Percentiles rank a stretch among this genome's conserved stretches.
These are phyloP conservation scores for Myotis pilosus DNA, from an alignment of 2,797 vertebrate species.

Conservation along the genomic window DNA sequence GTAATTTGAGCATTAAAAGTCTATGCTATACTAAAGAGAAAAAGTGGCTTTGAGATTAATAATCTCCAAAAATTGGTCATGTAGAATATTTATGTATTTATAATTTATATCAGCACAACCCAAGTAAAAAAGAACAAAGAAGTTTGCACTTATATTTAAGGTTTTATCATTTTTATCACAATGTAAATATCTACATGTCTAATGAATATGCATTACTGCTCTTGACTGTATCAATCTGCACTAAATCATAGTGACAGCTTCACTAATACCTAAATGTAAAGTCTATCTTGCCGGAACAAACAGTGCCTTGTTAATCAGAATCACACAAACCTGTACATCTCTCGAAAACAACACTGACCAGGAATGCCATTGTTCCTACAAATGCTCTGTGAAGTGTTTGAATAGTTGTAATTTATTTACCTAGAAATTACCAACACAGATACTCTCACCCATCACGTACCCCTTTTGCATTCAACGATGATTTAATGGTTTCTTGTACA, in stretches of 20 bases:
- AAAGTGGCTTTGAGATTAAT: neutral
- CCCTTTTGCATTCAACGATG: constrained; percentile 69
- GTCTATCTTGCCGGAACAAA: neutral
- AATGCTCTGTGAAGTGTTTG: constrained; percentile 56
- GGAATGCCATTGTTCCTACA: constrained; percentile 54
- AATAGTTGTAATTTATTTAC: constrained; percentile 78
- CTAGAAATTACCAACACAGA: constrained; percentile 72
- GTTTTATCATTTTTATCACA: neutral
- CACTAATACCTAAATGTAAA: constrained; percentile 35
- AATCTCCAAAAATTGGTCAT: neutral
- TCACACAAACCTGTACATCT: constrained; percentile 15
- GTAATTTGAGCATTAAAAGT: neutral
- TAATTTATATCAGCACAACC: neutral
- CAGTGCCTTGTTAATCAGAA: constrained; percentile 34
- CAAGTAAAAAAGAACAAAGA: neutral
- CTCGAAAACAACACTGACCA: constrained; percentile 48
- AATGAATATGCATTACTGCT: neutral
- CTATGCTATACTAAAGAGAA: neutral
- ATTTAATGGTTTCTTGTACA: constrained; percentile 77
- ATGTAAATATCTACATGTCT: neutral
- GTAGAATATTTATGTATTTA: neutral
- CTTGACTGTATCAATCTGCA: neutral
- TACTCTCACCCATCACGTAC: constrained; percentile 36
- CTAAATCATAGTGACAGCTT: neutral
- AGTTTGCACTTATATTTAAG: neutral